phyloP scores from a whole-genome alignment of 2,888 invertebrate genomes.

The Drosophila demipolita region DNA sequence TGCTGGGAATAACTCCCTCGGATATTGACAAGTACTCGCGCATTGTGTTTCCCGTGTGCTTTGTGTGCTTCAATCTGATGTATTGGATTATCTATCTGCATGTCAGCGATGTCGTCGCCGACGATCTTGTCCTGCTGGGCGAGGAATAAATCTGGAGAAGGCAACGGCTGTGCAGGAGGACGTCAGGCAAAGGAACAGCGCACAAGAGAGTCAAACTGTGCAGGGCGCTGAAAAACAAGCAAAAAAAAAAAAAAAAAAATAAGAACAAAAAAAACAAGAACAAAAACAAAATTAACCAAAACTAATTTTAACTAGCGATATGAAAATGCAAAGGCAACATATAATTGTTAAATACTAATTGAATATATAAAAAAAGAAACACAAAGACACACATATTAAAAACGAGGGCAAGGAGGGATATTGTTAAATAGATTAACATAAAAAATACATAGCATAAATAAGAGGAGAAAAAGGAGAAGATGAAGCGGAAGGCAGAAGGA shows the following conservation, averaged over 20 bases:
- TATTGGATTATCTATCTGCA: slow-evolving; percentile 99
- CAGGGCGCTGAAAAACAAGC: slow-evolving; percentile 78
- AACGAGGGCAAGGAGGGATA: slow-evolving; percentile 64
- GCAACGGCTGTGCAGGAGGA: slow-evolving; percentile 24
- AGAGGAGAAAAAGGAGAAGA: slow-evolving; percentile 20
- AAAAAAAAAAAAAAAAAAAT: slow-evolving; percentile 14
- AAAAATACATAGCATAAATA: slow-evolving; percentile 56
- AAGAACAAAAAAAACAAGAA: slow-evolving; percentile 20
- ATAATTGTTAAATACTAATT: slow-evolving; percentile 71
- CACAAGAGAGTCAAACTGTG: slow-evolving; percentile 81
- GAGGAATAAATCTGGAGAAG: slow-evolving; percentile 86
- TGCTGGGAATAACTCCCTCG: slow-evolving; percentile 96
- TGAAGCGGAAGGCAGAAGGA: slow-evolving; percentile 46
- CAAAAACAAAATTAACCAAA: slow-evolving; percentile 50
- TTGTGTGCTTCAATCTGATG: slow-evolving; percentile 99
- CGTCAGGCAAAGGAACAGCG: slow-evolving; percentile 56
- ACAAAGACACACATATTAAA: slow-evolving; percentile 69
- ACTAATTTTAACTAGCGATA: slow-evolving; percentile 79
- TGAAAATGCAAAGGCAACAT: slow-evolving; percentile 64
- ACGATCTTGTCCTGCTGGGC: slow-evolving; percentile 94
- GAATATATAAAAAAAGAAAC: slow-evolving; percentile 27
- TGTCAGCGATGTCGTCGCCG: slow-evolving; percentile 97
- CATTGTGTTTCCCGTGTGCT: slow-evolving; percentile 99
- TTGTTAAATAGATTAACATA: slow-evolving; percentile 77
- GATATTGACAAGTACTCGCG: slow-evolving; percentile 99